phyloP scores from a whole-genome alignment of 2,888 invertebrate species.

The Pegoplata infirma region DNA sequence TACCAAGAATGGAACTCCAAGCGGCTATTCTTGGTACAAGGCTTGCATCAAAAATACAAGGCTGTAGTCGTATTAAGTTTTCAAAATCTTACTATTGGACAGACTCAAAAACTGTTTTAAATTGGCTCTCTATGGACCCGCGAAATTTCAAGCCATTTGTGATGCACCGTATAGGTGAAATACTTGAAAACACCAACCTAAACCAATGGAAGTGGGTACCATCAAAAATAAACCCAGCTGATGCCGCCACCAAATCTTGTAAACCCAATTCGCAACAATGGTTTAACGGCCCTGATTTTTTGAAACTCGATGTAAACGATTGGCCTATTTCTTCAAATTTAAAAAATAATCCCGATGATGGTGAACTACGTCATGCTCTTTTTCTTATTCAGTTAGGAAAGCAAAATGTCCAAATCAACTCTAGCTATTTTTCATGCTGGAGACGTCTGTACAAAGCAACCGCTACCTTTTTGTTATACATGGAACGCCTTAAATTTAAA shows the following conservation, averaged over 20 bases:
- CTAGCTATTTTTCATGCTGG: neutral
- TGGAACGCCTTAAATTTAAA: neutral
- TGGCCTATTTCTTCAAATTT: neutral
- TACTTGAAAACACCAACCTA: neutral
- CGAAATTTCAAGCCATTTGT: neutral
- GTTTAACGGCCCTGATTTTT: conserved; percentile 12
- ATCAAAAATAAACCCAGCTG: neutral
- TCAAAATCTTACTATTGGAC: neutral
- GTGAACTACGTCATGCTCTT: neutral
- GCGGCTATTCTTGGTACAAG: neutral
- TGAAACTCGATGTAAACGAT: neutral
- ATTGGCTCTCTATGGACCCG: neutral
- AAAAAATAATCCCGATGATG: neutral
- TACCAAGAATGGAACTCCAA: conserved; percentile 15
- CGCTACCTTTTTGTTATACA: conserved; percentile 2
- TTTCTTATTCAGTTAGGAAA: neutral
- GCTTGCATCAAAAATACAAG: neutral
- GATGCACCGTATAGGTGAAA: neutral
- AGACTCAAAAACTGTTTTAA: conserved; percentile 1
- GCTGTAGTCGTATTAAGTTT: neutral
- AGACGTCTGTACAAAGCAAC: neutral
- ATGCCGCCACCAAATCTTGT: neutral
- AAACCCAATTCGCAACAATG: neutral
- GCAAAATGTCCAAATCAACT: neutral
- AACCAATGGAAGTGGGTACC: conserved; percentile 5